Conservation (phyloP, 2,113 vertebrate species). For the Rhinolophus sinicus region DNA sequence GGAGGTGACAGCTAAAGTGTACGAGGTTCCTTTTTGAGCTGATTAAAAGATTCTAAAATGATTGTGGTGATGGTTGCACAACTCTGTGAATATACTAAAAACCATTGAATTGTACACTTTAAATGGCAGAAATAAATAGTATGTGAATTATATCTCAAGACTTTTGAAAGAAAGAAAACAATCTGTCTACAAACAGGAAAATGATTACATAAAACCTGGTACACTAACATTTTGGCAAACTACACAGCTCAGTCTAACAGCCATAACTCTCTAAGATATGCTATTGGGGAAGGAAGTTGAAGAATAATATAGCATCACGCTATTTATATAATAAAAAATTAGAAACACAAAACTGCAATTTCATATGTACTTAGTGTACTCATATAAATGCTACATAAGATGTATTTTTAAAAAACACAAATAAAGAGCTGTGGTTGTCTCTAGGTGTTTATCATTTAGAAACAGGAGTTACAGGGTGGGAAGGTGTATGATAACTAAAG, state of each 20-base stretch:
- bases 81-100: neutral
- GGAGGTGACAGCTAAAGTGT: neutral
- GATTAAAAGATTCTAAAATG: neutral
- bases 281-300: neutral
- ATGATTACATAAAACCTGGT: neutral
- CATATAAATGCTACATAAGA: neutral
- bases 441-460: neutral
- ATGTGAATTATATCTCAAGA: neutral
- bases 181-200: neutral
- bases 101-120: neutral
- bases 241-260: neutral
- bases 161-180: neutral
- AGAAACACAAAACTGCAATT: neutral
- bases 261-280: neutral
- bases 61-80: neutral
- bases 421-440: neutral
- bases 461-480: neutral
- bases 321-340: neutral
- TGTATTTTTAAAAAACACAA: neutral
- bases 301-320: neutral
- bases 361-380: neutral
- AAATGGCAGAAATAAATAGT: neutral
- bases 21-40: neutral
- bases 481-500: neutral
- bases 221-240: neutral